Base-by-base conservation (phyloP, 2,888 invertebrate genomes). In the Drosophila limbata region DNA sequence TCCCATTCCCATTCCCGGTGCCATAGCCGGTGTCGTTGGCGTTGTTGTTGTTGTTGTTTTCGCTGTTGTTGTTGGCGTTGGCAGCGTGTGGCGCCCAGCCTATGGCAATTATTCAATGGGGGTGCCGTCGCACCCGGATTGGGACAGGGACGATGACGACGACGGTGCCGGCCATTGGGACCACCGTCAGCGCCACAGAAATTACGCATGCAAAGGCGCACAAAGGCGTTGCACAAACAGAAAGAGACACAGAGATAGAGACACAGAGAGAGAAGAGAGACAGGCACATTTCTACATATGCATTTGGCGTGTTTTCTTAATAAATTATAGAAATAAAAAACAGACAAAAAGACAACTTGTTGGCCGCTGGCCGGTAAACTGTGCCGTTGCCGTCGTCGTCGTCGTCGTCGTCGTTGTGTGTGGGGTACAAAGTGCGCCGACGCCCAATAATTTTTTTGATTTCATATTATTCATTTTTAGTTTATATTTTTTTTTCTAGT, bases 21-120 rank as follows among this genome's bases (percentile, higher is more conserved):
- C 35, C 35, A 10, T 11, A 15, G 15, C 51, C 52, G 44, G 40
- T 44, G 31, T 45, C 35, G 48, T 10, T 40, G 40, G n/a, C 17
- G 33, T 52, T 65, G 47, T 25, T 15, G 45, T 4, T 59, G 51
- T 60, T 17, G 56, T 8, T 28, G 25, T n/a, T n/a, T n/a, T n/a
- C n/a, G n/a, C n/a, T 15, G 45, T 4, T 59, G 51, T 60, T 17
- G 56, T 8, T 28, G 25, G 6, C 15, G 66, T 15, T 48, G 59
- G 35, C 56, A 57, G 39, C 85, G 82, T 83, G 84, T 84, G 86
- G 89, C 88, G 86, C 89, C 89, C 88, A 87, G 81, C 89, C 86
- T 83, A 65, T 85, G 89, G 62, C 85, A 89, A 85, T 89, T 85
- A 89, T 85, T 87, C 89, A 87, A 79, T 75, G 85, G 82, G 76